These are phyloP conservation scores for Cromileptes altivelis DNA, from an alignment of 2,113 vertebrate species.

Conservation along the genomic window DNA sequence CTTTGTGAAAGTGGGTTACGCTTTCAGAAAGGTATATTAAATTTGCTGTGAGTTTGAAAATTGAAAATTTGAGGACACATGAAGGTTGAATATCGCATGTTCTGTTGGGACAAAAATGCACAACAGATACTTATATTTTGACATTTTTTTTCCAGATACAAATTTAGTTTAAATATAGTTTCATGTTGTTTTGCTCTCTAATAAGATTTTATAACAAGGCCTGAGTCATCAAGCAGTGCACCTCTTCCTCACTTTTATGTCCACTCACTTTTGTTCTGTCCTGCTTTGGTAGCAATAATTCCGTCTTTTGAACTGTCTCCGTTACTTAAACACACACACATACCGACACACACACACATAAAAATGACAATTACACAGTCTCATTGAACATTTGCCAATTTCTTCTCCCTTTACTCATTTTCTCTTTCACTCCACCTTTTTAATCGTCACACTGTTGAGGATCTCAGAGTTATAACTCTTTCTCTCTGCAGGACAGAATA, in stretches of 20 bases:
- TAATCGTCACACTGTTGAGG: slow-evolving; percentile 51
- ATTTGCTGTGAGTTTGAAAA: not conserved
- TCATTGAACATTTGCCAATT: slow-evolving; percentile 47
- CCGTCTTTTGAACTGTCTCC: slow-evolving; percentile 13
- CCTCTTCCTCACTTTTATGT: slow-evolving; percentile 31
- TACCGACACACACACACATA: not conserved
- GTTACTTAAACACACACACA: slow-evolving; percentile 24
- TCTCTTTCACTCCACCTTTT: slow-evolving; percentile 58
- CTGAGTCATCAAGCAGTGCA: slow-evolving; percentile 28
- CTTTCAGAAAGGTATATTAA: slow-evolving; percentile 31
- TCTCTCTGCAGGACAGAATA: slow-evolving; percentile 55
- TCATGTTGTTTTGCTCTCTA: slow-evolving; percentile 28
- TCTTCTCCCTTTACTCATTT: slow-evolving; percentile 35
- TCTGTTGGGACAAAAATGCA: not conserved
- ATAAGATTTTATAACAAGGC: slow-evolving; percentile 38
- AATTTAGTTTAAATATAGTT: not conserved
- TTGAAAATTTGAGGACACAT: slow-evolving; percentile 10
- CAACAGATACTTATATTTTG: not conserved
- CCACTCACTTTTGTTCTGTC: slow-evolving; percentile 31
- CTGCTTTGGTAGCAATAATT: slow-evolving; percentile 32
- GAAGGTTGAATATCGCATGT: not conserved
- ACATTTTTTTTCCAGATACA: not conserved
- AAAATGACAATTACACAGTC: slow-evolving; percentile 17
- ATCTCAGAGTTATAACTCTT: slow-evolving; percentile 58
- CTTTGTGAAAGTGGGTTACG: slow-evolving; percentile 31